Percentiles rank a stretch among this genome's conserved stretches.
phyloP scores from a whole-genome alignment of 2,113 vertebrate species.

The Phasianus colchicus region DNA sequence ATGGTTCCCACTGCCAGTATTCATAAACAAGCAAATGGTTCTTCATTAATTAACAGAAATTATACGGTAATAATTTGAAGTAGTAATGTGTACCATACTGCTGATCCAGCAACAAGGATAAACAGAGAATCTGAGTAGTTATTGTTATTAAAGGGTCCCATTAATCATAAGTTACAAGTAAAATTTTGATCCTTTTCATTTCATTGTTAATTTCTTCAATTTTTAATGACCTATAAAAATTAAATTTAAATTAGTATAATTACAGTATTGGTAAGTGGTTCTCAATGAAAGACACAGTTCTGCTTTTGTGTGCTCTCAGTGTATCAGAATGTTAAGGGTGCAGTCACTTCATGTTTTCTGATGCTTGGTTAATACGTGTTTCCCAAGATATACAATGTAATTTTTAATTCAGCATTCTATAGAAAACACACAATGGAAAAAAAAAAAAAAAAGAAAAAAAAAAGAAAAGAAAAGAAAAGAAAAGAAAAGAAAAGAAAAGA shows the following conservation, averaged over 20 bases:
- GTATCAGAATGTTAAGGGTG: background rate
- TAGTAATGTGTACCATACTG: background rate
- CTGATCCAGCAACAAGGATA: background rate
- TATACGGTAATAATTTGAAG: background rate
- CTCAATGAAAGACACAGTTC: background rate
- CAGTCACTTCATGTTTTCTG: background rate
- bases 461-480: background rate
- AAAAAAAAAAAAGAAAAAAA: background rate
- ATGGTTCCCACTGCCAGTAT: background rate
- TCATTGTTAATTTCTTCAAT: too few species aligned
- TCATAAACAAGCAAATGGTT: background rate
- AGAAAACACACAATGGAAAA: background rate
- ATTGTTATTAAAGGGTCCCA: background rate
- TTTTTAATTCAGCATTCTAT: background rate
- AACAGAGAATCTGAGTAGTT: background rate
- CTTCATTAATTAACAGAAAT: background rate
- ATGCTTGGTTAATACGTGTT: background rate
- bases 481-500: too few species aligned
- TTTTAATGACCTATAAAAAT: background rate
- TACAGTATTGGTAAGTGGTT: background rate
- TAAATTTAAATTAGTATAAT: background rate
- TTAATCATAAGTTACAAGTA: background rate
- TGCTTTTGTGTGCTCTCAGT: fast-evolving
- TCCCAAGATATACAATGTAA: background rate
- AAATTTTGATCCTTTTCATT: background rate